A percentile compares a stretch with the other conserved stretches of the same genome.
These are phyloP conservation scores for Phyllotreta cruciferae DNA, from an alignment of 2,888 invertebrate genomes.

Conservation along the genomic window DNA sequence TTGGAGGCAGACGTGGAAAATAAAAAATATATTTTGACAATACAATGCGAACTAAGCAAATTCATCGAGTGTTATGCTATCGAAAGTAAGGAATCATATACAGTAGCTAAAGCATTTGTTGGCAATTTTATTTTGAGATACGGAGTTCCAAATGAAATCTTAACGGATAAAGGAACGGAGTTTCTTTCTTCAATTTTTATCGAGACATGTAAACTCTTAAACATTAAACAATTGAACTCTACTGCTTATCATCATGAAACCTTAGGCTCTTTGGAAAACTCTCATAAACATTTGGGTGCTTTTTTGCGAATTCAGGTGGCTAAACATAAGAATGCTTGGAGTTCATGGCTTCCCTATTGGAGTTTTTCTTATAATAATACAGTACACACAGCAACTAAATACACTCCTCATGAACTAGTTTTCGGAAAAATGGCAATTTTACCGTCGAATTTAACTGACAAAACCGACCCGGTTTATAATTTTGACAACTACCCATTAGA, in stretches of 20 bases:
- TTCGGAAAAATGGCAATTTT: conserved; percentile 31
- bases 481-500: conserved; percentile 39
- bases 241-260: conserved; percentile 32
- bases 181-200: conserved; percentile 5
- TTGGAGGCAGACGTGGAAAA: conserved; percentile 5
- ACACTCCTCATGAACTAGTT: conserved; percentile 39
- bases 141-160: conserved; percentile 1
- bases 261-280: conserved; percentile 34
- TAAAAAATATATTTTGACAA: conserved; percentile 9
- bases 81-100: background rate
- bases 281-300: conserved; percentile 33
- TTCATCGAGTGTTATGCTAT: conserved; percentile 3
- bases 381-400: conserved; percentile 40
- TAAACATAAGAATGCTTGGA: conserved; percentile 26
- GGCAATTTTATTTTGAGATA: background rate
- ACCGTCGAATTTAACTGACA: background rate
- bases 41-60: conserved; percentile 15
- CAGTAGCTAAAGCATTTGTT: background rate
- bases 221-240: conserved; percentile 29
- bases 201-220: conserved; percentile 33
- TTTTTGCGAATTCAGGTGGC: conserved; percentile 29
- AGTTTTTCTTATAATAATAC: conserved; percentile 42
- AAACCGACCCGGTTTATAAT: conserved; percentile 34
- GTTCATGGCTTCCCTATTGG: conserved; percentile 41
- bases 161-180: background rate